Conservation (phyloP, 2,888 invertebrate species). For the Amaurobius ferox region DNA sequence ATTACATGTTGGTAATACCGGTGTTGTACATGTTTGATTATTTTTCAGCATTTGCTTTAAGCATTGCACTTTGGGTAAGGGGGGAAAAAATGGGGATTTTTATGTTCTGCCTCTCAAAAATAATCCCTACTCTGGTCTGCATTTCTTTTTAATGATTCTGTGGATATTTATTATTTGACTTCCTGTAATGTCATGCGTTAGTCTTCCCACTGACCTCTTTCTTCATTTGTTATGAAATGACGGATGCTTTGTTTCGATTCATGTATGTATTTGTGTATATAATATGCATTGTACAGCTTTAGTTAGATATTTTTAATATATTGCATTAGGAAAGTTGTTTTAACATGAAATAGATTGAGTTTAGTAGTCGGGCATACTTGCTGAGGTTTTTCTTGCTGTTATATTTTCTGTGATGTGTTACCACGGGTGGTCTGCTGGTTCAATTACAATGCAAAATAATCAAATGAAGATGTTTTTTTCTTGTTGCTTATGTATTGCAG, state of each 20-base stretch:
- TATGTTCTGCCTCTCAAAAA: neutral
- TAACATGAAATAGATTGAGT: constrained; percentile 51
- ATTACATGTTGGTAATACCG: too few species aligned
- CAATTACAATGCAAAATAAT: neutral
- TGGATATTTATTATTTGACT: too few species aligned
- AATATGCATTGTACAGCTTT: constrained; percentile 73
- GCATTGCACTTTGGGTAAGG: neutral
- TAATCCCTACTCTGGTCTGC: constrained; percentile 1
- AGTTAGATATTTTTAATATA: constrained; percentile 72
- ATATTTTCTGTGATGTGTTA: constrained; percentile 67
- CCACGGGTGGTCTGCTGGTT: constrained; percentile 5
- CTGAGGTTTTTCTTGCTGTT: constrained; percentile 54
- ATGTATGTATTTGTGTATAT: constrained; percentile 72
- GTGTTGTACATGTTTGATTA: constrained; percentile 45
- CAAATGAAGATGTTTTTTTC: too few species aligned
- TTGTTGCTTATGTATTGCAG: too few species aligned
- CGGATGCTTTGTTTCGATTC: constrained; percentile 62
- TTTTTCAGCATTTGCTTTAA: constrained; percentile 15
- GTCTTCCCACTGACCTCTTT: constrained; percentile 44
- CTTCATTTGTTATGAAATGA: constrained; percentile 45
- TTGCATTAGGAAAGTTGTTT: constrained; percentile 70
- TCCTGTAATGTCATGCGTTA: constrained; percentile 9
- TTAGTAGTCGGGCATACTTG: constrained; percentile 68
- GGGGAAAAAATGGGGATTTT: neutral
- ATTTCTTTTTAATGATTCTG: constrained; percentile 18